These are phyloP conservation scores for Paramisgurnus dabryanus DNA, from an alignment of 2,113 vertebrate genomes.

Conservation along the genomic window DNA sequence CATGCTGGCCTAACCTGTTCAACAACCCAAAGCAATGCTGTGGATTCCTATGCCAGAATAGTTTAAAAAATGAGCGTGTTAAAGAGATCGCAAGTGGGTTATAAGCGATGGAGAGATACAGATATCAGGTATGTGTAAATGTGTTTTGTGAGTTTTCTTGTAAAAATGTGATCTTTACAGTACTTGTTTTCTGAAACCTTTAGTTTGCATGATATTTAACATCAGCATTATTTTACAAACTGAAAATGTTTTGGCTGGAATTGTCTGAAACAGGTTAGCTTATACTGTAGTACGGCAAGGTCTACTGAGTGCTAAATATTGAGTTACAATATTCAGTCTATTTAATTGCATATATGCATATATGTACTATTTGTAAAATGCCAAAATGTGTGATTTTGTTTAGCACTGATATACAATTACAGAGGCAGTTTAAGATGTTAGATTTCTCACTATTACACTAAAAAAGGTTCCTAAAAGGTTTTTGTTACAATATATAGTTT, in stretches of 20 bases:
- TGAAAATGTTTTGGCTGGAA: not conserved
- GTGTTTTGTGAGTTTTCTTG: not conserved
- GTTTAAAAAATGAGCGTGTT: not conserved
- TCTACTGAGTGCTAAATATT: not conserved
- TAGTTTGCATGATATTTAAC: not conserved
- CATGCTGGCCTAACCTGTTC: constrained; percentile 6
- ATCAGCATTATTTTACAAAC: not conserved
- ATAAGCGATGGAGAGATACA: constrained; percentile 21
- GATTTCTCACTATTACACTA: not conserved
- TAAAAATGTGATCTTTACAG: not conserved
- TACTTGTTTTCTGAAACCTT: not conserved
- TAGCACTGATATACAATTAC: not conserved
- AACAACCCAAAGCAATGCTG: not conserved
- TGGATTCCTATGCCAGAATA: not conserved
- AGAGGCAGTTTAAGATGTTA: not conserved
- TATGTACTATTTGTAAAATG: not conserved
- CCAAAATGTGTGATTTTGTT: not conserved
- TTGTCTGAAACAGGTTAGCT: not conserved
- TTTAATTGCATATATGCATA: not conserved
- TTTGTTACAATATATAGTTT: too few relatives aligned
- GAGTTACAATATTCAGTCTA: not conserved
- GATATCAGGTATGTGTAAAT: not conserved
- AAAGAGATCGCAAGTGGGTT: constrained; percentile 5
- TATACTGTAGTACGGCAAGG: not conserved
- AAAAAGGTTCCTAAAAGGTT: too few relatives aligned